Evolutionary conservation across 2,888 invertebrate species (phyloP), one percentile per base, ranked within the genome.

Genomic region (Drosophila merina): DNA sequence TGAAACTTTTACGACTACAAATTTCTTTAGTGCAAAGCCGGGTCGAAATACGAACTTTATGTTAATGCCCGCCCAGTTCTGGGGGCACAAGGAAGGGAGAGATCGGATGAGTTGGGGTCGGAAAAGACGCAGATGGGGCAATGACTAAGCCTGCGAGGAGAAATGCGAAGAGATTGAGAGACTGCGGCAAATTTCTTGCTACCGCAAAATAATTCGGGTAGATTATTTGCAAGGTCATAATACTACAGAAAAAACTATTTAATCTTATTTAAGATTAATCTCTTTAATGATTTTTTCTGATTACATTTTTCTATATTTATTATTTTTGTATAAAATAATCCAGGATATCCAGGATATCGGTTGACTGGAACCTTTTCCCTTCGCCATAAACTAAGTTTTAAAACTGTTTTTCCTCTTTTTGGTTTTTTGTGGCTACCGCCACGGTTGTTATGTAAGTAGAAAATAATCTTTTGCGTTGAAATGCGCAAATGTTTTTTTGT

Each of bases 401-500:
- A 44, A 63, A 52, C 28, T 36, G 42, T 45, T 40, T 59, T 52
- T 40, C 56, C 55, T 45, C 57, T 50, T 38, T 48, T 0, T 1
- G 20, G 1, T 14, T 58, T 47, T 28, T 10, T 20, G 9, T 47
- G 40, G 45, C 67, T 50, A 33, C 26, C 30, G 70, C 55, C 52
- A 20, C 20, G 20, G 36, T 67, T 60, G 59, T 66, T 66, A 73
- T 51, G 72, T 60, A 66, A 71, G 71, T 57, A 54, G 52, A 77
- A 75, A 79, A 72, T 74, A 74, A 74, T 59, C 67, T 72, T 75
- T 60, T 63, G 60, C 77, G 75, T 77, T 80, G 67, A 86, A 79
- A 83, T 86, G 80, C 80, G 80, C 75, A 86, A 81, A 79, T 67
- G 72, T 77, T 73, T 77, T 74, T 69, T 57, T 40, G 20, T 47